These are phyloP conservation scores for Elaphurus davidianus DNA, from an alignment of 2,113 vertebrate species.

Conservation along the genomic window DNA sequence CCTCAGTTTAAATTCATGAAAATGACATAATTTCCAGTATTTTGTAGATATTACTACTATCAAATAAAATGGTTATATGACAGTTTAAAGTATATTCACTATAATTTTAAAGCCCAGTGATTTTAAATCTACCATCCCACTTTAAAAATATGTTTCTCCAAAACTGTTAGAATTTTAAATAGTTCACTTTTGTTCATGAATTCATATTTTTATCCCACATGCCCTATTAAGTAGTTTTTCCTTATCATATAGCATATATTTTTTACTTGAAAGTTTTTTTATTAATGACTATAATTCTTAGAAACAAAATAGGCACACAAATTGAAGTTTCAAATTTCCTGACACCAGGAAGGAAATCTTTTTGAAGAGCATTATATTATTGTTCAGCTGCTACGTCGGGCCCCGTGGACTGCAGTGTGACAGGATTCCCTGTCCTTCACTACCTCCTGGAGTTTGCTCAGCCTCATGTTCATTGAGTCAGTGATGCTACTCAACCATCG, in stretches of 20 bases:
- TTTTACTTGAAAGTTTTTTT: background rate
- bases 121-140: background rate
- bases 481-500: background rate
- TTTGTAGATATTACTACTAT: background rate
- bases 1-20: background rate
- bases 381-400: background rate
- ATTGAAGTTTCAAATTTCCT: background rate
- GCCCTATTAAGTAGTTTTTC: background rate
- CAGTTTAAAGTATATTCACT: background rate
- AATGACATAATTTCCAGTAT: background rate
- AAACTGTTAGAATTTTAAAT: background rate
- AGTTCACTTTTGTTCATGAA: background rate
- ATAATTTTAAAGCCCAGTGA: background rate
- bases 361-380: background rate
- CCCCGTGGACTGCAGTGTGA: too few species aligned
- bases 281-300: background rate
- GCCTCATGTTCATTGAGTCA: background rate
- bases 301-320: background rate
- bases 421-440: background rate
- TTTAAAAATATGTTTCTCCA: background rate
- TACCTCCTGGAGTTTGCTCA: background rate
- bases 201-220: background rate
- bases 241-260: background rate
- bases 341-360: background rate
- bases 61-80: background rate